Percentiles rank a stretch among this genome's conserved stretches.
These are phyloP conservation scores for Leptinotarsa lineolata DNA, from an alignment of 1,140 invertebrate species.

Conservation along the genomic window DNA sequence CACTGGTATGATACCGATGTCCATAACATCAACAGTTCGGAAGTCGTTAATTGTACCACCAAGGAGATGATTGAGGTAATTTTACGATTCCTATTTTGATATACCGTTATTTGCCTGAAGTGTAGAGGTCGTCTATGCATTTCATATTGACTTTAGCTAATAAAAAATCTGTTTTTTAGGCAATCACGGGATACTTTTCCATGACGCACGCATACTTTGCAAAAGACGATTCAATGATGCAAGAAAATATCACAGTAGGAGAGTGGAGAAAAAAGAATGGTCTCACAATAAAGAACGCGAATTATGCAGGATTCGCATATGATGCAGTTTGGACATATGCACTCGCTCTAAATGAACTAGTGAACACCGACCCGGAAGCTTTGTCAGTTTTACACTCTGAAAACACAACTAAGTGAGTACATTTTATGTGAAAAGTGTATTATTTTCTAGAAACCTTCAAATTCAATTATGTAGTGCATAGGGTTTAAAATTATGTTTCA, in stretches of 20 bases:
- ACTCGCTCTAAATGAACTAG: conserved; percentile 68
- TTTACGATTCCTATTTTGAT: not conserved
- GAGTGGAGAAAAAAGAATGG: conserved; percentile 63
- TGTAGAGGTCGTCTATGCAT: too few species aligned
- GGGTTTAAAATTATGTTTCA: too few species aligned
- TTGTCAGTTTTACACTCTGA: conserved; percentile 64
- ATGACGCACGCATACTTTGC: conserved; percentile 73
- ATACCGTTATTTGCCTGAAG: too few species aligned
- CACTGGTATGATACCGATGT: conserved; percentile 72
- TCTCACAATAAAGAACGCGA: conserved; percentile 49
- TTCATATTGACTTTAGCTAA: not conserved
- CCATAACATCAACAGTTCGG: conserved; percentile 58
- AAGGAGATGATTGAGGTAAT: conserved; percentile 64
- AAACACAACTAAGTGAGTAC: conserved; percentile 62
- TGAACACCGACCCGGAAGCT: conserved; percentile 63
- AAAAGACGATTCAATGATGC: conserved; percentile 64
- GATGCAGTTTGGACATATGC: conserved; percentile 87
- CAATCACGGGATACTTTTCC: conserved; percentile 76
- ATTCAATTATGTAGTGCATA: too few species aligned
- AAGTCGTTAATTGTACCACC: conserved; percentile 64
- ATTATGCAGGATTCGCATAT: conserved; percentile 79
- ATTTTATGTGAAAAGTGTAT: too few species aligned
- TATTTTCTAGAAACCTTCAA: too few species aligned
- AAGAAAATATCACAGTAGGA: conserved; percentile 66
- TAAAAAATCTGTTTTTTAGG: conserved; percentile 54